Evolutionary conservation across 1,140 invertebrate species (phyloP).

Genomic region (Calycopis cecrops): DNA sequence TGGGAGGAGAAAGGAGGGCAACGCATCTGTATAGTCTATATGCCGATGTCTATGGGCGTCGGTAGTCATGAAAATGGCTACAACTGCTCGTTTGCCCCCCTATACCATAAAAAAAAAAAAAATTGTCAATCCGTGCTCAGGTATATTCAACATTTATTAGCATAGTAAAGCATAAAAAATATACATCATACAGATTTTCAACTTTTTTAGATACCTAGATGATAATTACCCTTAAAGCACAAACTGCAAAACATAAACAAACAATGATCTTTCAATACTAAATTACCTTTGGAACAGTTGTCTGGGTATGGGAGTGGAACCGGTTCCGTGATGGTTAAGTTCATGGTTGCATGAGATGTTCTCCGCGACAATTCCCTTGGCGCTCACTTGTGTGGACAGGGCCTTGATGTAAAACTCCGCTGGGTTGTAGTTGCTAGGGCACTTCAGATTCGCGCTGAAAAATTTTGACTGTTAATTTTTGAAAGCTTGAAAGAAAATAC

Average conservation of each 20-base stretch:
- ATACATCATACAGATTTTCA: too few species aligned
- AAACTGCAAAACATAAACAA: neutral
- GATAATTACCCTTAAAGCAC: too few species aligned
- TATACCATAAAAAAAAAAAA: too few species aligned
- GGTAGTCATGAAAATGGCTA: too few species aligned
- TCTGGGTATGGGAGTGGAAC: neutral
- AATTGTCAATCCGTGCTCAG: too few species aligned
- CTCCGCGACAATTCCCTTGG: slow-evolving; percentile 20
- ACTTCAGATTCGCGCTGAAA: slow-evolving; percentile 60
- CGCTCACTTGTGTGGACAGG: slow-evolving; percentile 30
- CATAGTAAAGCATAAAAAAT: too few species aligned
- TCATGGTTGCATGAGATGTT: slow-evolving; percentile 31
- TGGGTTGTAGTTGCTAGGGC: slow-evolving; percentile 81
- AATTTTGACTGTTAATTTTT: neutral
- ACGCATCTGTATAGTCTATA: too few species aligned
- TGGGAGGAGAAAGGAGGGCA: too few species aligned
- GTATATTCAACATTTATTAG: too few species aligned
- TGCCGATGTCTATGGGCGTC: too few species aligned
- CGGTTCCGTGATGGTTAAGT: neutral
- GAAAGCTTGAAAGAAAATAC: neutral
- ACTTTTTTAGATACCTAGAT: too few species aligned
- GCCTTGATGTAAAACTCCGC: slow-evolving; percentile 82
- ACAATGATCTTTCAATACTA: neutral
- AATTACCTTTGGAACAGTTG: slow-evolving; percentile 3
- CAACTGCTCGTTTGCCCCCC: too few species aligned